These are phyloP conservation scores for Cyprinodon tularosa DNA, from an alignment of 2,113 vertebrate species.

Conservation along the genomic window DNA sequence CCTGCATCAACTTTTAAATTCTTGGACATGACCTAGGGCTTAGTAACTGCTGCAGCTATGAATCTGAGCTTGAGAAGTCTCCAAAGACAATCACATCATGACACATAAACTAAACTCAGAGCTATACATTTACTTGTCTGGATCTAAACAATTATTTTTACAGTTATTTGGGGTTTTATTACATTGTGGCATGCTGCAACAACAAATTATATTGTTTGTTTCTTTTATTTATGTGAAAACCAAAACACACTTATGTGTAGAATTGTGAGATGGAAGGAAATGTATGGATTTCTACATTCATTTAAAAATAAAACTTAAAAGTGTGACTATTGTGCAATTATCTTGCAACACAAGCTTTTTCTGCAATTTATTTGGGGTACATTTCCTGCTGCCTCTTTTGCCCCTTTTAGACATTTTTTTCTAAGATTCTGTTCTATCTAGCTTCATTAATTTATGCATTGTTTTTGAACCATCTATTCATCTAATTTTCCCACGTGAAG, in stretches of 20 bases:
- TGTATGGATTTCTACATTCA: neutral
- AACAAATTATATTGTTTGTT: neutral
- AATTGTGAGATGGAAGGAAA: neutral
- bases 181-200: neutral
- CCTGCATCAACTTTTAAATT: neutral
- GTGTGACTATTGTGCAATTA: neutral
- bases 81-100: neutral
- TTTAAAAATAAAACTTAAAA: neutral
- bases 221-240: neutral
- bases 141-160: neutral
- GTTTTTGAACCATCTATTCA: too few species aligned
- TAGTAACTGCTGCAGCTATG: neutral
- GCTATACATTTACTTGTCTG: conserved; percentile 8
- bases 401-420: too few species aligned
- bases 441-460: too few species aligned
- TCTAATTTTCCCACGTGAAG: too few species aligned
- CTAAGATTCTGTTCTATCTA: too few species aligned
- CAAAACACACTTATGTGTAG: neutral
- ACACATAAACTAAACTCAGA: conserved; percentile 17
- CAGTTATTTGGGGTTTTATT: neutral
- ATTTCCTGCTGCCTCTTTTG: too few species aligned
- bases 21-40: neutral
- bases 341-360: too few species aligned
- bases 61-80: conserved; percentile 31
- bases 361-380: too few species aligned